A percentile compares a stretch with the other conserved stretches of the same genome.
phyloP scores from a whole-genome alignment of 1,140 invertebrate genomes.

The Aleiodes sp. region DNA sequence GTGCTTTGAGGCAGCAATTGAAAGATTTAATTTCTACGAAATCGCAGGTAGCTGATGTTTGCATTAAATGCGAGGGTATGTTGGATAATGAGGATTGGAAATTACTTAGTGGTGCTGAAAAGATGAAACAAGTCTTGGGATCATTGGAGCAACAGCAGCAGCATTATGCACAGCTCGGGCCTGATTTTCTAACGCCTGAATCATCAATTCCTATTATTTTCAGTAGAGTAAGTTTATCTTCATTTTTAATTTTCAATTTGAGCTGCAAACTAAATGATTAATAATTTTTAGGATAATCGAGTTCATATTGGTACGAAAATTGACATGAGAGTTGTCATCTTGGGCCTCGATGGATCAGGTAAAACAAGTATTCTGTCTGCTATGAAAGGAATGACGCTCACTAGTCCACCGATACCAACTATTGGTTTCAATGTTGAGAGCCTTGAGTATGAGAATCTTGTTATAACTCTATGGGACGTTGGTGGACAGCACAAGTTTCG shows the following conservation, averaged over 20 bases:
- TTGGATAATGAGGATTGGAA: slow-evolving; percentile 70
- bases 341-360: slow-evolving; percentile 69
- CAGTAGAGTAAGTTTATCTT: slow-evolving; percentile 65
- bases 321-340: slow-evolving; percentile 72
- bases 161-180: slow-evolving; percentile 69
- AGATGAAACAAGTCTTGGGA: slow-evolving; percentile 67
- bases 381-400: slow-evolving; percentile 67
- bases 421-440: slow-evolving; percentile 74
- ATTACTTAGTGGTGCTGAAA: slow-evolving; percentile 65
- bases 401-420: slow-evolving; percentile 63
- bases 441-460: slow-evolving; percentile 70
- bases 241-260: not conserved
- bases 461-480: slow-evolving; percentile 72
- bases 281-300: slow-evolving; percentile 68
- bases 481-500: slow-evolving; percentile 71
- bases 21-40: slow-evolving; percentile 69
- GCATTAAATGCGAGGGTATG: slow-evolving; percentile 69
- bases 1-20: slow-evolving; percentile 69
- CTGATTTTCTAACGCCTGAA: slow-evolving; percentile 69
- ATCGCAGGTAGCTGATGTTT: slow-evolving; percentile 70
- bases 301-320: slow-evolving; percentile 75
- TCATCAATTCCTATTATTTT: slow-evolving; percentile 73
- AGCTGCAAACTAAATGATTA: not conserved
- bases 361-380: slow-evolving; percentile 75
- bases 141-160: slow-evolving; percentile 71